These are phyloP conservation scores for Hemithea aestivaria DNA, from an alignment of 2,888 invertebrate species.

Conservation along the genomic window DNA sequence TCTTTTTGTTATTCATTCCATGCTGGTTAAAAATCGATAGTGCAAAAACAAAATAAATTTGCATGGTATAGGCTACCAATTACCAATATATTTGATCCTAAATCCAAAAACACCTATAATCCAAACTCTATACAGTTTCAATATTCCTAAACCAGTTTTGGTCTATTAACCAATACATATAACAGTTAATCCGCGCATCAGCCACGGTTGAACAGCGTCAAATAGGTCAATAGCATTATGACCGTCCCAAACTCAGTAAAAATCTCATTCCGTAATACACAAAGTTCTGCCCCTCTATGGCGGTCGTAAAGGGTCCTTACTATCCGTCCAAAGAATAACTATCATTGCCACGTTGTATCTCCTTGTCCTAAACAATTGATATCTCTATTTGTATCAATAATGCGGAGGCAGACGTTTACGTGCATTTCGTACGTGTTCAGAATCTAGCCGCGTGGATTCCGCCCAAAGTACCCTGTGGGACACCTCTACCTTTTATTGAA, in stretches of 20 bases:
- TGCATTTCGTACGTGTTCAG: conserved; percentile 68
- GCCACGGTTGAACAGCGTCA: conserved; percentile 34
- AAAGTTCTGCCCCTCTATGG: conserved; percentile 47
- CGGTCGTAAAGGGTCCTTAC: conserved; percentile 49
- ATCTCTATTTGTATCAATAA: conserved; percentile 79
- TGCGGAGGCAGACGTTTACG: conserved; percentile 71
- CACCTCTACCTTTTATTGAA: conserved; percentile 52
- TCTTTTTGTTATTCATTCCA: no score
- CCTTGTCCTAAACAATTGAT: conserved; percentile 76
- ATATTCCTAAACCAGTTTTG: no score
- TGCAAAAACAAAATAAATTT: no score
- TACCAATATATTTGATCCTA: no score
- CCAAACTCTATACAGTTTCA: no score
- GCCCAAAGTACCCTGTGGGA: conserved; percentile 32
- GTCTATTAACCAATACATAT: no score
- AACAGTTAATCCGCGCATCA: conserved; percentile 22
- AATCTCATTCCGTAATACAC: conserved; percentile 47
- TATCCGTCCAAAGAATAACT: conserved; percentile 54
- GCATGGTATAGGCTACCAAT: no score
- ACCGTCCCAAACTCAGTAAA: conserved; percentile 47
- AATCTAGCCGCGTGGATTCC: conserved; percentile 52
- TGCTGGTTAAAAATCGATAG: no score
- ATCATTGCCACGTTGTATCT: conserved; percentile 65
- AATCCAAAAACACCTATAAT: no score
- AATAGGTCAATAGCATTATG: conserved; percentile 50